phyloP scores from a whole-genome alignment of 2,888 invertebrate species.

The Zootermopsis nevadensis region DNA sequence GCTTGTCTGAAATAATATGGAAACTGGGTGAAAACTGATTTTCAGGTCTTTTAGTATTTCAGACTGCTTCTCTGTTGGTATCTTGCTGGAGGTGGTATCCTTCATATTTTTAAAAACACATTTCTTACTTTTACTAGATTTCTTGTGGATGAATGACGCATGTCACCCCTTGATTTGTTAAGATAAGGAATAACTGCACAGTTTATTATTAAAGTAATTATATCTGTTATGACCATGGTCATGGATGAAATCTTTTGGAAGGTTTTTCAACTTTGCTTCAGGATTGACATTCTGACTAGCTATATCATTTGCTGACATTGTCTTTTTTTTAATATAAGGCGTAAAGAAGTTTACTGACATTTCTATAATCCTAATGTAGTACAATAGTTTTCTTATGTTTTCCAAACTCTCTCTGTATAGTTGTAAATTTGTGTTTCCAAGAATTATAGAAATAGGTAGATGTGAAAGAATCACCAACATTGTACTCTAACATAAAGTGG shows the following conservation, averaged over 20 bases:
- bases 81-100: neutral
- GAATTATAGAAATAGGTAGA: neutral
- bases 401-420: neutral
- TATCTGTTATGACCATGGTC: neutral
- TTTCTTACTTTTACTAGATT: neutral
- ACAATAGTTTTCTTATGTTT: slow-evolving; percentile 20
- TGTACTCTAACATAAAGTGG: slow-evolving; percentile 10
- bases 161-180: too few relatives aligned
- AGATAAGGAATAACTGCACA: too few relatives aligned
- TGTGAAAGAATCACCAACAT: neutral
- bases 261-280: neutral
- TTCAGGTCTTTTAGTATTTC: neutral
- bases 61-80: neutral
- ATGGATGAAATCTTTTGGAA: neutral
- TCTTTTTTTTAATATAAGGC: neutral
- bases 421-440: slow-evolving; percentile 12
- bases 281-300: neutral
- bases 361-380: neutral
- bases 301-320: neutral
- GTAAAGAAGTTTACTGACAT: neutral
- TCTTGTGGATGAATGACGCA: too few relatives aligned
- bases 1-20: too few relatives aligned
- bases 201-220: neutral
- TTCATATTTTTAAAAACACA: neutral
- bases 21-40: neutral